Evolutionary conservation across 2,888 invertebrate genomes (phyloP).

Genomic region (Toxonevra muliebris): DNA sequence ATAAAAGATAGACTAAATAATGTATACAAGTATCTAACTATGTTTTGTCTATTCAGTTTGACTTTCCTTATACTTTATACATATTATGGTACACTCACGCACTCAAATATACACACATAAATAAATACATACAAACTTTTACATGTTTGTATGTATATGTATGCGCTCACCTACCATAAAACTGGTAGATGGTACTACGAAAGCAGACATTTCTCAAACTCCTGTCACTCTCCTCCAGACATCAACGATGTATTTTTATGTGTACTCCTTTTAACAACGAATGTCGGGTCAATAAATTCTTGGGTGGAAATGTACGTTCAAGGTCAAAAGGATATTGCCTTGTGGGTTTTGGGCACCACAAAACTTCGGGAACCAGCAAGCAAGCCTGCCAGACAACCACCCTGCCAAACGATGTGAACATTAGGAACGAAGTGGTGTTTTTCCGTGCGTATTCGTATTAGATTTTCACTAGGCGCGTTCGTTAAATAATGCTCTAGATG

Average conservation of each 20-base stretch:
- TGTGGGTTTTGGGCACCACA: slow-evolving; percentile 20
- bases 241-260: slow-evolving; percentile 20
- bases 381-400: too few species aligned
- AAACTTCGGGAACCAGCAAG: not conserved
- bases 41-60: slow-evolving; percentile 8
- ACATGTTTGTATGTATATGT: too few species aligned
- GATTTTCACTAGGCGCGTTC: slow-evolving; percentile 8
- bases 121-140: not conserved
- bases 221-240: not conserved
- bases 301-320: slow-evolving; percentile 61
- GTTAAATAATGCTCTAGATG: slow-evolving; percentile 6
- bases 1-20: too few species aligned
- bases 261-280: slow-evolving; percentile 12
- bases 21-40: too few species aligned
- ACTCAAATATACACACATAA: not conserved
- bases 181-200: slow-evolving; percentile 12
- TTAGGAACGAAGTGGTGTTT: slow-evolving; percentile 19
- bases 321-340: slow-evolving; percentile 66
- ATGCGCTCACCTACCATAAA: not conserved
- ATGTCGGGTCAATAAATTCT: slow-evolving; percentile 62
- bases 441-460: slow-evolving; percentile 20
- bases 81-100: not conserved
- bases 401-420: not conserved
- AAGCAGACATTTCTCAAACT: slow-evolving; percentile 32
- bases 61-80: not conserved